Conservation (phyloP, 1,140 invertebrate species). For the Stenopsyche tienmushanensis region DNA sequence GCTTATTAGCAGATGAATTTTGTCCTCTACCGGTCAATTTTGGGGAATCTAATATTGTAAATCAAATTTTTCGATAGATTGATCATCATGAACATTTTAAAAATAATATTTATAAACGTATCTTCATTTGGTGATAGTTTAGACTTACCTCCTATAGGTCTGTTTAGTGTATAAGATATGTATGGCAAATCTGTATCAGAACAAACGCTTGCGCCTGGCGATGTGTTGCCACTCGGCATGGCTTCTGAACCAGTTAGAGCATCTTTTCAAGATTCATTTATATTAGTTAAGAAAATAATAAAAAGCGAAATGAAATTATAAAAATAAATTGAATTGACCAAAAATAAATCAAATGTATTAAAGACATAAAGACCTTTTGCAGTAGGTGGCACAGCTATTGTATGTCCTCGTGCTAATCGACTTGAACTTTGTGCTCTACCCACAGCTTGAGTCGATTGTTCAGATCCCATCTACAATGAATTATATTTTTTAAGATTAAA, state of each 20-base stretch:
- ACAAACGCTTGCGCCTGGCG: slow-evolving; percentile 83
- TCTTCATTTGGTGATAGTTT: no score
- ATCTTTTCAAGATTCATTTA: slow-evolving; percentile 13
- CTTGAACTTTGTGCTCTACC: slow-evolving; percentile 40
- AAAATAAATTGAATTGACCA: slow-evolving; percentile 1
- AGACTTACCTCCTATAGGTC: slow-evolving; percentile 77
- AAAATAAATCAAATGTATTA: background rate
- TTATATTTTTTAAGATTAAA: no score
- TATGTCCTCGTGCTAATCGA: slow-evolving; percentile 58
- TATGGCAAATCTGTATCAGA: slow-evolving; percentile 90
- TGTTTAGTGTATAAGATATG: slow-evolving; percentile 90
- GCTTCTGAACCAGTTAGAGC: slow-evolving; percentile 46
- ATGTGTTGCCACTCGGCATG: slow-evolving; percentile 66
- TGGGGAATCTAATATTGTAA: slow-evolving; percentile 68
- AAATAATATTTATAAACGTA: no score
- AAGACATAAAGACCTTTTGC: slow-evolving; percentile 28
- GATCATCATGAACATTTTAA: no score
- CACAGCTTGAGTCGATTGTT: slow-evolving; percentile 56
- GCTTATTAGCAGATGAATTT: slow-evolving; percentile 18
- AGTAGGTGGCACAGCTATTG: slow-evolving; percentile 54
- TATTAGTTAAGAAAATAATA: slow-evolving; percentile 1
- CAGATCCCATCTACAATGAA: slow-evolving; percentile 64
- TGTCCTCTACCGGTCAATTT: slow-evolving; percentile 66
- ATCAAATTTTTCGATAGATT: no score
- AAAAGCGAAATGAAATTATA: background rate